Evolutionary conservation across 2,888 invertebrate species (phyloP).

Genomic region (Pyrgus malvae): DNA sequence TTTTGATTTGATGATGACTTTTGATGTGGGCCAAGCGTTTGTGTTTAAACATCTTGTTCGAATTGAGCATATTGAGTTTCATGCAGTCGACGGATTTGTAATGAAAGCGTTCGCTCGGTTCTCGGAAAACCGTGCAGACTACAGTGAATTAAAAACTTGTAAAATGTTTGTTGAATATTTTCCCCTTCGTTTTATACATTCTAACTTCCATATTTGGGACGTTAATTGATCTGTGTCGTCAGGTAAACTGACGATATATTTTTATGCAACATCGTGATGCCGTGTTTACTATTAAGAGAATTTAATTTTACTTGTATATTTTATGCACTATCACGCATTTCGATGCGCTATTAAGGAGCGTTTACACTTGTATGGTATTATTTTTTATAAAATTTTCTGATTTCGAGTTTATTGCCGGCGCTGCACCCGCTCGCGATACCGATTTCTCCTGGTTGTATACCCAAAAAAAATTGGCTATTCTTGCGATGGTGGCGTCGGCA

Average conservation of each 20-base stretch:
- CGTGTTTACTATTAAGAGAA: background rate
- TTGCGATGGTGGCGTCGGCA: conserved; percentile 30
- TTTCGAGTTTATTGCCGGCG: background rate
- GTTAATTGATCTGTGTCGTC: conserved; percentile 7
- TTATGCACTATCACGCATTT: background rate
- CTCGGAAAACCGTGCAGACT: conserved; percentile 14
- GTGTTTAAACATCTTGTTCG: background rate
- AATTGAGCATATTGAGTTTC: conserved; percentile 2
- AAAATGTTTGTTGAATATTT: background rate
- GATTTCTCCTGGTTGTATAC: background rate
- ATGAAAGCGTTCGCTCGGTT: conserved; percentile 12
- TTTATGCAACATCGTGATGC: background rate
- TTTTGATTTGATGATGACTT: background rate
- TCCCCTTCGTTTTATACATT: conserved; percentile 4
- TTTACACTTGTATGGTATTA: background rate
- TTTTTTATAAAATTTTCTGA: background rate
- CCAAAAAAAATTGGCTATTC: conserved; percentile 13
- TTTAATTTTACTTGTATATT: background rate
- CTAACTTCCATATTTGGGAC: conserved; percentile 1
- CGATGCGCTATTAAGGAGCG: background rate
- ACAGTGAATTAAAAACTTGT: background rate
- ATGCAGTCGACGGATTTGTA: conserved; percentile 7
- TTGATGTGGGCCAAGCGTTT: background rate
- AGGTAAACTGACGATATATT: background rate
- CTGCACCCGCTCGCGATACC: background rate